Conservation (phyloP, 2,113 vertebrate genomes). For the Himantopus leucocephalus region DNA sequence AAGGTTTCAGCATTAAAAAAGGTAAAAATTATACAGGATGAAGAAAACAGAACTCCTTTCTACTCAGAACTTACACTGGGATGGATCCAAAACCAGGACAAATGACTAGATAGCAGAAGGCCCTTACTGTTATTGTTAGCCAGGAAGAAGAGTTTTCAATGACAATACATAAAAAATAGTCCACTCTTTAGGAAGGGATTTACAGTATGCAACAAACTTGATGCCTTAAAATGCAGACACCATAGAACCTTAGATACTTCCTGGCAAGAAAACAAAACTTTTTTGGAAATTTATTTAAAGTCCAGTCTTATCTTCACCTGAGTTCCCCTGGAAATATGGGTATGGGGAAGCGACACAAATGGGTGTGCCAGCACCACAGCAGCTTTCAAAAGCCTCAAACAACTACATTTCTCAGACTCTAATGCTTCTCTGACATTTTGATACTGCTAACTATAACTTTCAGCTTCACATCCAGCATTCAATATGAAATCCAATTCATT, state of each 20-base stretch:
- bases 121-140: not conserved
- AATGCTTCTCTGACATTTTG: not conserved
- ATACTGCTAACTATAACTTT: not conserved
- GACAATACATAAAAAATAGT: not conserved
- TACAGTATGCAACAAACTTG: not conserved
- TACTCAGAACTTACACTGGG: not conserved
- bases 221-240: not conserved
- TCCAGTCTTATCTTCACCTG: not conserved
- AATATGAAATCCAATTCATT: not conserved
- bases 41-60: not conserved
- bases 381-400: not conserved
- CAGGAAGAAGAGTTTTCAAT: not conserved
- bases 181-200: not conserved
- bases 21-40: not conserved
- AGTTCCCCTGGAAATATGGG: not conserved
- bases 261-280: not conserved
- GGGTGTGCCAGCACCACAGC: not conserved
- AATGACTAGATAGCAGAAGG: not conserved
- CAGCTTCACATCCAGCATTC: not conserved
- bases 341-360: not conserved
- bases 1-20: not conserved
- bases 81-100: not conserved
- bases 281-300: not conserved
- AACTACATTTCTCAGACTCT: not conserved
- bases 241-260: not conserved